phyloP scores from a whole-genome alignment of 2,113 vertebrate species.

The Tamias sibiricus region DNA sequence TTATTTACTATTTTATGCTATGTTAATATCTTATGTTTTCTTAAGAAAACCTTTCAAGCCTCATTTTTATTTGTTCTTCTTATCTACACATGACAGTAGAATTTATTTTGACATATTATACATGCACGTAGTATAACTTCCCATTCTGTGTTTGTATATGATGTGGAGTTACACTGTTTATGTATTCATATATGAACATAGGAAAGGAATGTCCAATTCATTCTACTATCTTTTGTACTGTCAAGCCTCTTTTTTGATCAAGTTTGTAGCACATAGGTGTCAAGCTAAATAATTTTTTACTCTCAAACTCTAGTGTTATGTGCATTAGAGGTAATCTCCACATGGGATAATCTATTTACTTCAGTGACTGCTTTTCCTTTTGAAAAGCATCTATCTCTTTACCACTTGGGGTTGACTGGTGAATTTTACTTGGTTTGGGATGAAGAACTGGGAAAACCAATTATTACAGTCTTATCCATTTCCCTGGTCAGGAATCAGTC shows the following conservation, averaged over 20 bases:
- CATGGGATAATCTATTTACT: slow-evolving; percentile 17
- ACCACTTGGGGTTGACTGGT: neutral
- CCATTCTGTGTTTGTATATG: no score
- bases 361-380: neutral
- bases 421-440: slow-evolving; percentile 25
- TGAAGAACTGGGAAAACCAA: slow-evolving; percentile 17
- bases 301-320: neutral
- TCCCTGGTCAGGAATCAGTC: neutral
- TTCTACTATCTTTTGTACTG: no score
- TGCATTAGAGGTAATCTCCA: neutral
- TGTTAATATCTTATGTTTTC: slow-evolving; percentile 38
- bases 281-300: slow-evolving; percentile 30
- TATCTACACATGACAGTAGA: no score
- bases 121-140: no score
- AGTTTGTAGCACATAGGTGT: neutral
- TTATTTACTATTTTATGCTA: slow-evolving; percentile 23
- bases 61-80: neutral
- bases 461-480: neutral
- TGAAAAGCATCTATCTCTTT: slow-evolving; percentile 40
- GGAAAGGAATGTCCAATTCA: no score
- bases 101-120: no score
- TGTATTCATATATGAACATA: no score
- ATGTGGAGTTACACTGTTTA: no score
- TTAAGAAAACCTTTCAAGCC: neutral
- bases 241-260: neutral